Evolutionary conservation across 2,797 vertebrate genomes (phyloP).

Genomic region (Clarias fuscus): DNA sequence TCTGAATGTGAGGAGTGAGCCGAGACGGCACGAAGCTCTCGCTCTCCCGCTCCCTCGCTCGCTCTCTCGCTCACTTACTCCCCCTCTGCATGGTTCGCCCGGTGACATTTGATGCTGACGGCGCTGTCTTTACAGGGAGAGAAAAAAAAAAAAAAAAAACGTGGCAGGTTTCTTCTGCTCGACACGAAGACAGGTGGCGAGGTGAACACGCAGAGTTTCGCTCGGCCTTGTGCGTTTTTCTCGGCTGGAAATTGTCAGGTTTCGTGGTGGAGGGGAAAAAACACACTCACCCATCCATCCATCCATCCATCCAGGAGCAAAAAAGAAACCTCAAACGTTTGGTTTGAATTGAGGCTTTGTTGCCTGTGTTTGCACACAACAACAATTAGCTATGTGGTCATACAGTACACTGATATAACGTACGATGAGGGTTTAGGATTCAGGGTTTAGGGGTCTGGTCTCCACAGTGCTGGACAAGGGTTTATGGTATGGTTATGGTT

Average conservation of each 20-base stretch:
- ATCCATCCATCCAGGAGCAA: constrained; percentile 18
- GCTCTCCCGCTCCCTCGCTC: constrained; percentile 28
- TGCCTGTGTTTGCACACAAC: background rate
- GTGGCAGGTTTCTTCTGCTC: constrained; percentile 46
- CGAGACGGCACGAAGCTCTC: constrained; percentile 59
- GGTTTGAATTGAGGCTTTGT: constrained; percentile 2
- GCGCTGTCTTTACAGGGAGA: constrained; percentile 51
- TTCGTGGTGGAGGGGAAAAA: constrained; percentile 3
- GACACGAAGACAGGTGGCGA: constrained; percentile 44
- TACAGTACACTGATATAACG: background rate
- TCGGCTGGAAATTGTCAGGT: constrained; percentile 46
- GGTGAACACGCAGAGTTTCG: constrained; percentile 41
- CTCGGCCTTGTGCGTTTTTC: constrained; percentile 32
- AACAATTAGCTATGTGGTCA: background rate
- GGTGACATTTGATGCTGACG: constrained; percentile 72
- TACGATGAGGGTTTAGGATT: background rate
- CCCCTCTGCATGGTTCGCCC: constrained; percentile 41
- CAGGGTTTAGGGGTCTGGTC: background rate
- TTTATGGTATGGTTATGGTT: background rate
- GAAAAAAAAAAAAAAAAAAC: background rate
- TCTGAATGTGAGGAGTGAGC: constrained; percentile 65
- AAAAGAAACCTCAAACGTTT: constrained; percentile 1
- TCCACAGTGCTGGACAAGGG: background rate
- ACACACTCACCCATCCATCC: constrained; percentile 10
- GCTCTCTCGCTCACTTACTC: constrained; percentile 32